Evolutionary conservation across 1,140 invertebrate species (phyloP).

Genomic region (Pachypsylla venusta): DNA sequence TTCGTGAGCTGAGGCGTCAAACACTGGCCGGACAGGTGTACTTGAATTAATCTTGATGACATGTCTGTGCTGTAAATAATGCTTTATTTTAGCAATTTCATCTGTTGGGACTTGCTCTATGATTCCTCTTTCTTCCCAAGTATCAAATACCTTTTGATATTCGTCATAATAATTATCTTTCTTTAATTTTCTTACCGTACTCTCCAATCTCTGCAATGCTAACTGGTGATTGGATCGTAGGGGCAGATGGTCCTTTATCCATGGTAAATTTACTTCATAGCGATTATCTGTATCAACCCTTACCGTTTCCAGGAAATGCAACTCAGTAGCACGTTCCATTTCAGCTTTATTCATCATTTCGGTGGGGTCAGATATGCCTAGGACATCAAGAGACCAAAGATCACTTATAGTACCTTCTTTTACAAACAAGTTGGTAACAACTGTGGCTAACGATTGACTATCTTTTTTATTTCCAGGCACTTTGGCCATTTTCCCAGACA

Average conservation of each 20-base stretch:
- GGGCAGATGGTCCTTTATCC: conserved; percentile 7
- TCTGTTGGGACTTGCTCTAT: conserved; percentile 1
- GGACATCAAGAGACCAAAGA: conserved; percentile 9
- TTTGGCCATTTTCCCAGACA: not conserved
- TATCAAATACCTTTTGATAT: conserved; percentile 8
- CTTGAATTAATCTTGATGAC: conserved; percentile 7
- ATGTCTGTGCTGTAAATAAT: conserved; percentile 15
- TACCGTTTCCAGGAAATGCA: conserved; percentile 7
- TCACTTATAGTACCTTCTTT: conserved; percentile 7
- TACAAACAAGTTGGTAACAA: not conserved
- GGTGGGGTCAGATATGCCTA: not conserved
- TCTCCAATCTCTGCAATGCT: not conserved
- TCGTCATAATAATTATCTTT: not conserved
- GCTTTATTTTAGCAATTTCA: not conserved
- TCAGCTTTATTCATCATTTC: not conserved
- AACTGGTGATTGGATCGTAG: not conserved
- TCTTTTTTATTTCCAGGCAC: not conserved
- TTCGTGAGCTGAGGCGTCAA: conserved; percentile 13
- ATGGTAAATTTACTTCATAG: conserved; percentile 12
- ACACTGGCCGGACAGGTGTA: conserved; percentile 11
- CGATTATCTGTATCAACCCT: not conserved
- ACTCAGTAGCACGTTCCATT: not conserved
- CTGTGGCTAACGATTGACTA: not conserved
- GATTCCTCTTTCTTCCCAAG: conserved; percentile 7
- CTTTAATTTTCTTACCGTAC: not conserved